Evolutionary conservation across 1,140 invertebrate species (phyloP), one percentile per base, ranked within the genome.

Genomic region (Pogonomyrmex californicus): DNA sequence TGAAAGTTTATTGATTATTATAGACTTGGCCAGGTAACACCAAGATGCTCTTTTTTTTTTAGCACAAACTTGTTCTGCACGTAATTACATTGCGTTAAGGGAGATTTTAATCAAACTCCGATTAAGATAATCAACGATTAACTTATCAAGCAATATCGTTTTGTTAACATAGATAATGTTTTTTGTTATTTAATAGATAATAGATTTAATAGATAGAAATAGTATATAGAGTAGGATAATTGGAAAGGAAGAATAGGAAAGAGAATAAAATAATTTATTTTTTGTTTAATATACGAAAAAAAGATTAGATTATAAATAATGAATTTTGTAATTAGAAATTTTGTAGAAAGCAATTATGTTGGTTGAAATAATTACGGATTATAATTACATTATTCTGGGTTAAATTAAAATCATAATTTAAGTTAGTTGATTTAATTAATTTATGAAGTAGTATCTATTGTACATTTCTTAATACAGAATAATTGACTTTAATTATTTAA

Each of bases 51-150:
- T 78, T 30, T 68, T 44, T 65, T 14, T 33, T 66, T 44, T 66
- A 66, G 10, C 38, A 66, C n/a, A 44, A 66, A 66, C 0, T 10
- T 41, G n/a, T 65, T 44, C 7, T 7, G 60, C 60, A n/a, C 47
- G 23, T 49, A 36, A 14, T 56, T 54, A 56, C 41, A 58, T 75
- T 30, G 71, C 9, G 30, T 51, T 70, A 41, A 54, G 9, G 17
- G 1, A 5, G 4, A 44, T 38, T 44, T 66, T 9, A n/a, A 66
- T 7, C n/a, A 65, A 38, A 41, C 54, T 23, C 12, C 12, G 7
- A 36, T n/a, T 23, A 10, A 66, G 38, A 66, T 66, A 44, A 44
- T 66, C 41, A 66, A 9, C n/a, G 63, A 66, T 66, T 44, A 66
- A 44, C n/a, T 66, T 23, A 23, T 66, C 1, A 66, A 65, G 14